Percentiles rank a stretch among this genome's conserved stretches.
Evolutionary conservation across 2,888 invertebrate species (phyloP).

Genomic region (Cistogaster globosa): DNA sequence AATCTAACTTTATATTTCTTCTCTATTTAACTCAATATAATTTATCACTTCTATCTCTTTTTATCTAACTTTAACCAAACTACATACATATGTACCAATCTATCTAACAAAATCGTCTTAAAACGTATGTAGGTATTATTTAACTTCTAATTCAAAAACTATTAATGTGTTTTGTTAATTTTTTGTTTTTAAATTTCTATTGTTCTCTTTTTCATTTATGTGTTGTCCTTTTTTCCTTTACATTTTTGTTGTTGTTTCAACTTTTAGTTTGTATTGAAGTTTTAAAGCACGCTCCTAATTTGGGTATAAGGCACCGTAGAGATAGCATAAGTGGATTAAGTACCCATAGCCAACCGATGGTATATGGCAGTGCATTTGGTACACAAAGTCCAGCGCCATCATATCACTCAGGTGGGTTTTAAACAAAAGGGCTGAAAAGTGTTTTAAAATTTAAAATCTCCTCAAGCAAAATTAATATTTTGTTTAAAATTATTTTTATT

Average conservation of each 20-base stretch:
- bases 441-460: background rate
- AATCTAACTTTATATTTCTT: background rate
- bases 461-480: background rate
- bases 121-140: slow-evolving; percentile 44
- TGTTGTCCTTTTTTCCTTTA: slow-evolving; percentile 72
- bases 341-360: slow-evolving; percentile 83
- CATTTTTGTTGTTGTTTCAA: slow-evolving; percentile 69
- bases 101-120: slow-evolving; percentile 16
- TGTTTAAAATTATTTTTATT: slow-evolving; percentile 43
- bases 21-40: slow-evolving; percentile 50
- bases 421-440: background rate
- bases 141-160: slow-evolving; percentile 42
- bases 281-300: slow-evolving; percentile 85
- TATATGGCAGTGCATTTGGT: slow-evolving; percentile 83
- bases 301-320: slow-evolving; percentile 84
- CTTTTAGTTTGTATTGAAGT: slow-evolving; percentile 85
- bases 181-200: slow-evolving; percentile 72
- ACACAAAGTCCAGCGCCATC: slow-evolving; percentile 83
- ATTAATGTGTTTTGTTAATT: slow-evolving; percentile 57
- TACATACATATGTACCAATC: slow-evolving; percentile 2
- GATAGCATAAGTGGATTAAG: slow-evolving; percentile 84
- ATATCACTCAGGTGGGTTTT: slow-evolving; percentile 82
- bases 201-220: slow-evolving; percentile 70
- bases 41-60: slow-evolving; percentile 18
- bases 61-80: slow-evolving; percentile 45